These are phyloP conservation scores for Cheumatopsyche charites DNA, from an alignment of 1,140 invertebrate species.

Conservation along the genomic window DNA sequence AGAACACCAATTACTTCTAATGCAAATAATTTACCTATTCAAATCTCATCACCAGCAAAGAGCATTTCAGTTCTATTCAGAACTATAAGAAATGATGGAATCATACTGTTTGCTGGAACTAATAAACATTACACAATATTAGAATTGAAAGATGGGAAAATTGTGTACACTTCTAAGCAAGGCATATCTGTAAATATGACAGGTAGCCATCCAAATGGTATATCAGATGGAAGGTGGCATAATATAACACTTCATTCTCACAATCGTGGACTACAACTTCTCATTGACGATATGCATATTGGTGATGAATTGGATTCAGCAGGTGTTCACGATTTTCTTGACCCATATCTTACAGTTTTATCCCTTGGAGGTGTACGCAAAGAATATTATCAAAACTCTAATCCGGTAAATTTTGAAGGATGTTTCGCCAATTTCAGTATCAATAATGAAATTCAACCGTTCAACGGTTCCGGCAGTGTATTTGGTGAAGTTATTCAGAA, in stretches of 20 bases:
- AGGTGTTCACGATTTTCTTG: constrained; percentile 88
- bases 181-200: constrained; percentile 83
- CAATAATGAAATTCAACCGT: constrained; percentile 87
- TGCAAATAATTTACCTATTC: constrained; percentile 48
- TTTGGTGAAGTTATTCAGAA: constrained; percentile 71
- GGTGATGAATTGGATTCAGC: constrained; percentile 84
- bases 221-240: constrained; percentile 86
- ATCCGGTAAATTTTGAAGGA: constrained; percentile 75
- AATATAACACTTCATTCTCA: constrained; percentile 76
- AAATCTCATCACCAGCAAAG: constrained; percentile 64
- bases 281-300: constrained; percentile 71
- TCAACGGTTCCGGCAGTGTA: constrained; percentile 84
- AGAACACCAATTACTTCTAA: constrained; percentile 51
- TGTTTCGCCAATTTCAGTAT: constrained; percentile 89
- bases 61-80: constrained; percentile 81
- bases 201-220: constrained; percentile 59
- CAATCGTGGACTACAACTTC: constrained; percentile 71
- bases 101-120: constrained; percentile 82
- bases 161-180: constrained; percentile 78
- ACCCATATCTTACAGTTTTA: constrained; percentile 83
- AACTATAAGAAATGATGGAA: constrained; percentile 75
- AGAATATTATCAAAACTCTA: constrained; percentile 62
- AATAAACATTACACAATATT: constrained; percentile 87
- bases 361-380: constrained; percentile 75
- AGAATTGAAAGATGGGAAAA: constrained; percentile 73